Conservation (phyloP, 2,797 vertebrate species). For the Chloroceryle amazona region DNA sequence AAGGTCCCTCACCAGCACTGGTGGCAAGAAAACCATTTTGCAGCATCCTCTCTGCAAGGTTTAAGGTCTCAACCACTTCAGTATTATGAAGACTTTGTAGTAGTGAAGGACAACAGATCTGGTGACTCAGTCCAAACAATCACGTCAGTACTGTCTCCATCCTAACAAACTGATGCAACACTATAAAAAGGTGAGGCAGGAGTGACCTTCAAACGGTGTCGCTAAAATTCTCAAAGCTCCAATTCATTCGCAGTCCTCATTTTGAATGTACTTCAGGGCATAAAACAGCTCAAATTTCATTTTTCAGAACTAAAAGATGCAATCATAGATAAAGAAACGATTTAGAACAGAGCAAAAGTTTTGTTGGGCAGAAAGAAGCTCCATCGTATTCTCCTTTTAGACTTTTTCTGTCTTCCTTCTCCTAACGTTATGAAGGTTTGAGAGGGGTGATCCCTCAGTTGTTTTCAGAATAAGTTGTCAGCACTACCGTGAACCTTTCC, state of each 20-base stretch:
- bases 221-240: not conserved
- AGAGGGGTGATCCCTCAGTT: accelerated
- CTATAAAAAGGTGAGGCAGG: not conserved
- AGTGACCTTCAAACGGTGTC: not conserved
- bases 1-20: not conserved
- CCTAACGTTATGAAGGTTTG: not conserved
- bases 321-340: not conserved
- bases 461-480: not conserved
- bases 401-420: not conserved
- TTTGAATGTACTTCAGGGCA: not conserved
- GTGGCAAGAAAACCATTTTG: not conserved
- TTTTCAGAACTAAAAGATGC: not conserved
- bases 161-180: not conserved
- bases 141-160: not conserved
- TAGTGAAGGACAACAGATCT: not conserved
- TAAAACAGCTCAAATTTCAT: not conserved
- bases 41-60: not conserved
- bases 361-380: not conserved
- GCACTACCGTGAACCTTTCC: not conserved
- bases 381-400: not conserved
- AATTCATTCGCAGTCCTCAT: not conserved
- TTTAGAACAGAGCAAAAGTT: not conserved
- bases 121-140: not conserved
- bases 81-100: not conserved
- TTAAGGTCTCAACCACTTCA: not conserved